Base-by-base conservation (phyloP, 2,888 invertebrate genomes). In the Camptogramma bilineatum region DNA sequence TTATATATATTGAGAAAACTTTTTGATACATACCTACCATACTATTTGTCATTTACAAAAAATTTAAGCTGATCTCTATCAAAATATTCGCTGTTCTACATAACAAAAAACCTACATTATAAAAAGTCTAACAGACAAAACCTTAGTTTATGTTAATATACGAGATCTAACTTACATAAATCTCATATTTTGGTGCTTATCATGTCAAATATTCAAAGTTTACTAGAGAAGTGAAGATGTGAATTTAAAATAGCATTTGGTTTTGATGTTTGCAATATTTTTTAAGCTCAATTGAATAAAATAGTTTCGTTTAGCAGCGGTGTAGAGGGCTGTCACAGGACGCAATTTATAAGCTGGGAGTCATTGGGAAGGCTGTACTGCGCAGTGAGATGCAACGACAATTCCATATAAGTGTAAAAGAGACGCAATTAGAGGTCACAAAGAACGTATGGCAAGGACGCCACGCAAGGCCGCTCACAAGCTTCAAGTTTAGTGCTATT, bases 281-380 rank as follows among this genome's bases (percentile, higher is more conserved):
- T 53, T 50, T 13, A 80, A 81, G 82, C 77, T 75, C 82, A 81
- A 73, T 77, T 79, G 81, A 80, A 77, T 77, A 78, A 81, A 84
- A 83, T 79, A 73, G 84, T 86, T 81, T 76, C 76, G 83, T 81
- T 77, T 78, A 82, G 81, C 77, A 78, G 78, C 81, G 81, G 81
- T 79, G 85, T 81, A 78, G 53, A 78, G 84, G 82, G 84, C 85
- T 87, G 86, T 86, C 85, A 83, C 80, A 73, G 75, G 75, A 81
- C 80, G 80, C 84, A 81, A 91, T 91, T 90, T 91, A 91, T 91
- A 85, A 85, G 85, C 76, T 73, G 78, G 79, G 71, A 85, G 84
- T 76, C 78, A 81, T 79, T 81, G 79, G 82, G 80, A 83, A 82
- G 80, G 80, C 76, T 59, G 51, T 58, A 64, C 62, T 62, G 34